Conservation (phyloP, 2,113 vertebrate genomes). For the Osmerus eperlanus region DNA sequence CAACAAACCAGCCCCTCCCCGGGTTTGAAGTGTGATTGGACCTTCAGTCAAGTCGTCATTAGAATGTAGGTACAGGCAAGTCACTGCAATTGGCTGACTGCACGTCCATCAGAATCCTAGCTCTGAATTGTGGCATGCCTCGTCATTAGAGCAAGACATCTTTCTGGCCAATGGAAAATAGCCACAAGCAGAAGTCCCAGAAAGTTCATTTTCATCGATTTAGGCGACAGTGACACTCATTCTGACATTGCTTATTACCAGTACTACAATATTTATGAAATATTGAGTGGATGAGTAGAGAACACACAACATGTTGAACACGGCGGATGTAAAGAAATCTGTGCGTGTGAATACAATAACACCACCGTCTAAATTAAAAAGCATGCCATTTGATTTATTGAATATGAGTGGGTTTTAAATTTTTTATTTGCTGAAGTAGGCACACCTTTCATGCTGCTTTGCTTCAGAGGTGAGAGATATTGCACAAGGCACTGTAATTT, state of each 20-base stretch:
- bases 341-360: conserved; percentile 36
- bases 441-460: conserved; percentile 63
- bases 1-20: conserved; percentile 62
- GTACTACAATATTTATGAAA: not conserved
- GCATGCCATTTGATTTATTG: conserved; percentile 70
- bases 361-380: conserved; percentile 69
- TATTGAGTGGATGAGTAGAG: not conserved
- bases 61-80: rapidly evolving
- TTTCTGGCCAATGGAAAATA: conserved; percentile 56
- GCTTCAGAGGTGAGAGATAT: conserved; percentile 63
- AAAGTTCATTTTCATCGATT: too few relatives aligned
- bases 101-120: conserved; percentile 37
- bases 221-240: not conserved
- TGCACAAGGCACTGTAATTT: conserved; percentile 78
- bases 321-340: not conserved
- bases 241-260: not conserved
- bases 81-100: conserved; percentile 42
- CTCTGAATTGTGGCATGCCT: conserved; percentile 50
- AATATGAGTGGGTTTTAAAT: conserved; percentile 47
- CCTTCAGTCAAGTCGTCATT: not conserved
- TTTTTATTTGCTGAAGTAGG: conserved; percentile 38
- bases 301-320: not conserved
- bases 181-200: conserved; percentile 43
- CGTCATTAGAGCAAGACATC: conserved; percentile 31
- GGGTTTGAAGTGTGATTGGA: conserved; percentile 55